Conservation (phyloP, 2,797 vertebrate species). For the Pseudotriccus pelzelni region DNA sequence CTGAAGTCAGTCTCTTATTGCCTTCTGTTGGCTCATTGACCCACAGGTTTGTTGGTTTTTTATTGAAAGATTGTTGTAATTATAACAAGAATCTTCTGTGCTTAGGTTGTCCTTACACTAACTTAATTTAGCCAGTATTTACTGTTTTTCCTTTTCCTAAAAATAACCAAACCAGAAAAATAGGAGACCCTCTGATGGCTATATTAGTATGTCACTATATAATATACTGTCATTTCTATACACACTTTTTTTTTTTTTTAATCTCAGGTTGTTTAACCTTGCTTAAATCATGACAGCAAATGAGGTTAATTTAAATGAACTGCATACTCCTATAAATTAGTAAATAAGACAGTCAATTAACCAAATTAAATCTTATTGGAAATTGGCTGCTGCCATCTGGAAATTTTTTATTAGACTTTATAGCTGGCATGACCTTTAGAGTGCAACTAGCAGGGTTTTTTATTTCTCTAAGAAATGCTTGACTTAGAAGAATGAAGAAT, state of each 20-base stretch:
- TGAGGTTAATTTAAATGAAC: constrained; percentile 69
- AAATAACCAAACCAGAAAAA: background rate
- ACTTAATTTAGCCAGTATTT: background rate
- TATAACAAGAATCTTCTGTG: background rate
- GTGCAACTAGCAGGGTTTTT: background rate
- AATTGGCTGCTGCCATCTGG: constrained; percentile 67
- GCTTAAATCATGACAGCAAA: constrained; percentile 52
- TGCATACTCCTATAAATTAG: constrained; percentile 65
- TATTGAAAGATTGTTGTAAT: background rate
- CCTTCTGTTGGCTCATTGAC: background rate
- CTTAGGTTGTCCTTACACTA: background rate
- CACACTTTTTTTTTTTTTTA: background rate
- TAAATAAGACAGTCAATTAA: constrained; percentile 73
- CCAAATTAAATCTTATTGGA: constrained; percentile 68
- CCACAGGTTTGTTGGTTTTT: fast-evolving
- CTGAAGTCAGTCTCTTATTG: background rate
- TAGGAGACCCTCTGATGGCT: background rate
- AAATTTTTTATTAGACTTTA: constrained; percentile 64
- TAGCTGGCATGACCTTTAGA: constrained; percentile 47
- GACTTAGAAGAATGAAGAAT: background rate
- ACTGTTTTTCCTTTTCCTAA: background rate
- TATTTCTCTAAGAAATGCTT: constrained; percentile 31
- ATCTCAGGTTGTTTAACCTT: constrained; percentile 42
- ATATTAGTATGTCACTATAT: background rate
- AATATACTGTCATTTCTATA: background rate